Percentiles rank a stretch among this genome's conserved stretches.
Conservation (phyloP, 2,113 vertebrate species). For the Leptocoma aspasia region DNA sequence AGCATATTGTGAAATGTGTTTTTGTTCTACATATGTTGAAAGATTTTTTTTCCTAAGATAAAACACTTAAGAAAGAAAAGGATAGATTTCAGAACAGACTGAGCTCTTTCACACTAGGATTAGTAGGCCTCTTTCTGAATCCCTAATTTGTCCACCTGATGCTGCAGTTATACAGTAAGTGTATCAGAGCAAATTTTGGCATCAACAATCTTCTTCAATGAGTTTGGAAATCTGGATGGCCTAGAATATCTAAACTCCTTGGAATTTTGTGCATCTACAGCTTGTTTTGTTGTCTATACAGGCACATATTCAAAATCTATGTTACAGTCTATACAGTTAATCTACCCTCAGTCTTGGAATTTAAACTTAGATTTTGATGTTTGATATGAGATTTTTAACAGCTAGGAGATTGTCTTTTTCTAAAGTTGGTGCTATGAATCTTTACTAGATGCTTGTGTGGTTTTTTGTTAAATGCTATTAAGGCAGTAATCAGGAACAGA, state of each 20-base stretch:
- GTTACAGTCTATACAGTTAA: background rate
- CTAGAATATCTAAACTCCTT: background rate
- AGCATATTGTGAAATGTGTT: background rate
- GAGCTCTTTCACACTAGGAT: background rate
- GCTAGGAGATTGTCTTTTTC: background rate
- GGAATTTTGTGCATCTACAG: background rate
- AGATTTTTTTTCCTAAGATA: background rate
- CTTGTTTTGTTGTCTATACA: background rate
- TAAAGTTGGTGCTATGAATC: background rate
- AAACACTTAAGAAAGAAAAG: background rate
- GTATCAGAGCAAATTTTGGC: background rate
- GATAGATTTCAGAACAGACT: background rate
- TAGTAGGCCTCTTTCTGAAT: background rate
- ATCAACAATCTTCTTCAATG: background rate
- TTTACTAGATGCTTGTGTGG: accelerated
- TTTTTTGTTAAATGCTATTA: background rate
- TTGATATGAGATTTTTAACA: background rate
- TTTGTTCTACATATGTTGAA: background rate
- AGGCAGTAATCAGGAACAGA: background rate
- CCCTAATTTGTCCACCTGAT: background rate
- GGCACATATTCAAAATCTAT: background rate
- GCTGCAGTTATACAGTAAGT: background rate
- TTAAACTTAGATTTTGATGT: background rate
- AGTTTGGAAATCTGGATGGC: background rate
- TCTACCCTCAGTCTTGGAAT: background rate